These are phyloP conservation scores for Molorchus minor DNA, from an alignment of 2,888 invertebrate species.

Conservation along the genomic window DNA sequence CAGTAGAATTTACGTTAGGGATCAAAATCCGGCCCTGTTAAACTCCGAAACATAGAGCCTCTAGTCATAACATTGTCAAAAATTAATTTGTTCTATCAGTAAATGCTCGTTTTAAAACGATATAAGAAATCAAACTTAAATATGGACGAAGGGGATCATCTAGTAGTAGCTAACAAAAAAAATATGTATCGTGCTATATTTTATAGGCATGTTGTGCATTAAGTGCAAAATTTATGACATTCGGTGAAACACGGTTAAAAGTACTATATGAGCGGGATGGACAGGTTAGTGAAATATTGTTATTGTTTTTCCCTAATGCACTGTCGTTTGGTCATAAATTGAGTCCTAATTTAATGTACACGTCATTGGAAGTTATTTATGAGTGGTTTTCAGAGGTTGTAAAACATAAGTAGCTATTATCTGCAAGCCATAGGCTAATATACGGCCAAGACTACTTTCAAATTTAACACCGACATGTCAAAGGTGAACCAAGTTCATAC, in stretches of 20 bases:
- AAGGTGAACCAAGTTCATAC: slow-evolving; percentile 22
- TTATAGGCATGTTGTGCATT: background rate
- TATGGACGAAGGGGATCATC: too few species aligned
- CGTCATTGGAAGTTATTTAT: slow-evolving; percentile 57
- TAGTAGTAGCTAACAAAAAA: too few species aligned
- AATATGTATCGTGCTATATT: too few species aligned
- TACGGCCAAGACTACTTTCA: slow-evolving; percentile 24
- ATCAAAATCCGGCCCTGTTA: too few species aligned
- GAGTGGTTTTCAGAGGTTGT: slow-evolving; percentile 57
- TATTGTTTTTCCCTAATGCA: slow-evolving; percentile 54
- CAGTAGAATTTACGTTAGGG: too few species aligned
- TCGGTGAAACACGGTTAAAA: background rate
- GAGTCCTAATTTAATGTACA: slow-evolving; percentile 60
- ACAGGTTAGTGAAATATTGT: slow-evolving; percentile 40
- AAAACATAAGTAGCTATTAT: slow-evolving; percentile 61
- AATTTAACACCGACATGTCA: slow-evolving; percentile 24
- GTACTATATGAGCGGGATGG: slow-evolving; percentile 11
- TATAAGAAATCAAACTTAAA: too few species aligned
- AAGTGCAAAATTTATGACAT: background rate
- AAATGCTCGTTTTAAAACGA: too few species aligned
- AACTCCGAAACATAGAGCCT: too few species aligned
- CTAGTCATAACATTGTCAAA: too few species aligned
- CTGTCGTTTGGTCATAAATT: slow-evolving; percentile 55
- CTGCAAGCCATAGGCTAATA: slow-evolving; percentile 35
- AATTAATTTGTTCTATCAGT: too few species aligned